phyloP scores from a whole-genome alignment of 2,888 invertebrate species.

The Tenthredo scrophulariae region DNA sequence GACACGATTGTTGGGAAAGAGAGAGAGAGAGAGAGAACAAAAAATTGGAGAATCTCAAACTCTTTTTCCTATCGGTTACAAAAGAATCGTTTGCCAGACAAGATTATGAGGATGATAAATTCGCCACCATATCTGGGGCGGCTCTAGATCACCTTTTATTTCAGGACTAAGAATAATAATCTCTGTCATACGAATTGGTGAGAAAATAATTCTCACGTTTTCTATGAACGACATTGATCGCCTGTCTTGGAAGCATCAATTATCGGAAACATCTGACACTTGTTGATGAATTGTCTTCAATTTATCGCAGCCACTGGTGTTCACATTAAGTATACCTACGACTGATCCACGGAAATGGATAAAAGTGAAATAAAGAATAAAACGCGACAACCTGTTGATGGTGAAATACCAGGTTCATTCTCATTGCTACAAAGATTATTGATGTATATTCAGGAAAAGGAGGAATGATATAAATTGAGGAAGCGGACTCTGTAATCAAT shows the following conservation, averaged over 20 bases:
- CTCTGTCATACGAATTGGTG: neutral
- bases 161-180: neutral
- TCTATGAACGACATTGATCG: neutral
- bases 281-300: neutral
- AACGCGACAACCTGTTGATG: constrained; percentile 6
- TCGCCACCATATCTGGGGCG: neutral
- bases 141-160: neutral
- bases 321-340: neutral
- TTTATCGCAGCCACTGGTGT: neutral
- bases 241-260: neutral
- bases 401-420: neutral
- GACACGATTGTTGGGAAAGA: neutral
- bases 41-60: neutral
- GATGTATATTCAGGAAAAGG: neutral
- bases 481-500: constrained; percentile 7
- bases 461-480: neutral
- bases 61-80: neutral
- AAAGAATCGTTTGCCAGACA: neutral
- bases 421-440: neutral
- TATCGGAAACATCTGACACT: constrained; percentile 8
- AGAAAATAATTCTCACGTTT: neutral
- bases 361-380: neutral
- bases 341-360: neutral
- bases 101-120: neutral
- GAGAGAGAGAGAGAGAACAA: neutral